Base-by-base conservation (phyloP, 37 sponge, comb jelly and placozoan genomes). In the Amphimedon queenslandica region DNA sequence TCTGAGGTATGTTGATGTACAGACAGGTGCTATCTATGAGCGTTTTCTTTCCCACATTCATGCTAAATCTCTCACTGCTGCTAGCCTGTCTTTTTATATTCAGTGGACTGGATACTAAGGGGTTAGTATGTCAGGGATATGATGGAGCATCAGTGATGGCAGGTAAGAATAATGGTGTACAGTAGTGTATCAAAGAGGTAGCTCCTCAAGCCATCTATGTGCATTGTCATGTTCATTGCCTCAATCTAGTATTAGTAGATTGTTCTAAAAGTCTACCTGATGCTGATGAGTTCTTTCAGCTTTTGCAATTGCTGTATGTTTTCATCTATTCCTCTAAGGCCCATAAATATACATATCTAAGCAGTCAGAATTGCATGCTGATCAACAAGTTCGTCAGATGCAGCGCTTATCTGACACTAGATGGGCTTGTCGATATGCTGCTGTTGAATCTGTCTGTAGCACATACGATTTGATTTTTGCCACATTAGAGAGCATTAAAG, bases 101-200 rank as follows among this genome's bases (percentile, higher is more conserved):
- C 53, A 47, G 13, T 18, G 13, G 8, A 47, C 53, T 47, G 53
- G 53, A 47, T 51, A 72, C 77, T 25, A 57, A 23, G 33, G 71
- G 74, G 58, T 64, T 77, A 36, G 82, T 82, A 25, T 70, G 72
- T 42, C 79, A 82, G 74, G 82, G 83, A 56, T 88, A 82, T 74
- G 82, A 88, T 66, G 82, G 88, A 63, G 82, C 88, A 57, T 77
- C 82, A 32, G 82, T 88, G 51, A 88, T 88, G 88, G 82, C 82
- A 58, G 88, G 88, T 38, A 56, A 58, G 34, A 82, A 79, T 67
- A 57, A 81, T 41, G 88, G 82, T 64, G 83, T 88, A 38, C 82
- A 81, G 38, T 57, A 67, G 37, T 40, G 67, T 40, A 70, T 86
- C 25, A 74, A 42, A 37, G 81, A 79, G 27, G 40, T 76, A 69